Base-by-base conservation (phyloP, 2,797 vertebrate genomes). In the Ambastaia sidthimunki region DNA sequence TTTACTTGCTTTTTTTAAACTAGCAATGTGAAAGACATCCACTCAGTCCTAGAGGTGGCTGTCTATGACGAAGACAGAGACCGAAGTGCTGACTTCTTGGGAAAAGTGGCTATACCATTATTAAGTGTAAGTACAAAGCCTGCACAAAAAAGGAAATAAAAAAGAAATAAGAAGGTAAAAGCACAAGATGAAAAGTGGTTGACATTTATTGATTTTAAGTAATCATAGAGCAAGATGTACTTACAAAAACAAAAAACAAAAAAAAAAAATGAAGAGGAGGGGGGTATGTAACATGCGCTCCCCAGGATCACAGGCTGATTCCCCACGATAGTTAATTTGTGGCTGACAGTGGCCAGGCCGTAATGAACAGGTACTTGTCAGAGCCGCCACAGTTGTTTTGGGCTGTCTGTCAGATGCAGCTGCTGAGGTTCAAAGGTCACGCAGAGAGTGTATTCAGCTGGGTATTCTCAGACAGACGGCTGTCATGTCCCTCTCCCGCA, bases 331-430 rank as follows among this genome's bases (percentile, higher is more conserved):
- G 95, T 97, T 98, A 96, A 98, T 98, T 97, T 97, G 94, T 95
- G 93, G 94, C 91, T 98, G 97, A 98, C 97, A 97, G 96, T 91
- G 93, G 92, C 93, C 94, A 93, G 90, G 94, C 96, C 95, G 96
- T 98, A 99, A 99, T 99, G 97, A 99, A 98, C 97, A 99, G 98
- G 97, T 99, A 98, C 97, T 99, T 99, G 98, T 98, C 98, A 99
- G 95, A 96, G 96, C 98, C 97, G 98, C 97, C 97, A 98, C 96
- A 97, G 96, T 98, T 99, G 97, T 99, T 98, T 99, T 97, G 96
- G 97, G 96, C 95, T 96, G 95, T 95, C 95, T 98, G 97, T 99
- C 98, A 98, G 95, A 95, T 94, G 93, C 96, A 96, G 97, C 98
- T 97, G 98, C 96, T 95, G 96, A 93, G 96, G 97, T 96, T 98